phyloP scores from a whole-genome alignment of 1,140 invertebrate genomes.

The Mylabris phalerata region DNA sequence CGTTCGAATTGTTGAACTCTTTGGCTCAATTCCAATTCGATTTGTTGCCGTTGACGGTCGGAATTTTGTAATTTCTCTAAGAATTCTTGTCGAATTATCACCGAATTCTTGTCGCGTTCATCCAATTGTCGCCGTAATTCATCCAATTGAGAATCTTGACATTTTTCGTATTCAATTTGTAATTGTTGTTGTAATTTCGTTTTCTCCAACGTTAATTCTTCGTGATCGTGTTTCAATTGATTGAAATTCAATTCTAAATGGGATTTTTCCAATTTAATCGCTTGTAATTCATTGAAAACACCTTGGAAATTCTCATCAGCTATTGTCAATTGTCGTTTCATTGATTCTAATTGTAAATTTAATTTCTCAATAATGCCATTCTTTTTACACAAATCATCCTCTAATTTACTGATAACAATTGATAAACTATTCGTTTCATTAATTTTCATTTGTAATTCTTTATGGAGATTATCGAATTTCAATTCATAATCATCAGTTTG shows the following conservation, averaged over 20 bases:
- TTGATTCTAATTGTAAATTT: slow-evolving; percentile 6
- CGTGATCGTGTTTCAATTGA: no score
- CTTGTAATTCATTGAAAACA: no score
- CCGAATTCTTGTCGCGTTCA: slow-evolving; percentile 25
- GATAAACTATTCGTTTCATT: slow-evolving; percentile 18
- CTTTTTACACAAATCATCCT: slow-evolving; percentile 14
- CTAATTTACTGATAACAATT: slow-evolving; percentile 10
- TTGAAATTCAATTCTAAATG: no score
- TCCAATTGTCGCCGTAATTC: slow-evolving; percentile 26
- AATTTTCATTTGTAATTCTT: slow-evolving; percentile 44
- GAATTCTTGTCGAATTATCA: slow-evolving; percentile 18
- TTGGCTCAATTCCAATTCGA: slow-evolving; percentile 1
- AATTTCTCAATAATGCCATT: slow-evolving; percentile 15
- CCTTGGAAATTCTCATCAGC: neutral
- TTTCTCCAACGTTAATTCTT: slow-evolving; percentile 38
- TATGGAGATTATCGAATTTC: neutral
- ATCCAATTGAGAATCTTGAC: slow-evolving; percentile 27
- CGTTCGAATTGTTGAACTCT: neutral
- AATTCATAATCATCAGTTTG: neutral
- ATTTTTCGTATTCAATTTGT: slow-evolving; percentile 29
- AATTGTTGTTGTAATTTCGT: slow-evolving; percentile 45
- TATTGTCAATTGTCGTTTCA: neutral
- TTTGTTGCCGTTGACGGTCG: slow-evolving; percentile 2
- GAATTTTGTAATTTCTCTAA: slow-evolving; percentile 9
- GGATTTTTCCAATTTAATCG: no score